These are phyloP conservation scores for Agrotis segetum DNA, from an alignment of 2,888 invertebrate genomes.

Conservation along the genomic window DNA sequence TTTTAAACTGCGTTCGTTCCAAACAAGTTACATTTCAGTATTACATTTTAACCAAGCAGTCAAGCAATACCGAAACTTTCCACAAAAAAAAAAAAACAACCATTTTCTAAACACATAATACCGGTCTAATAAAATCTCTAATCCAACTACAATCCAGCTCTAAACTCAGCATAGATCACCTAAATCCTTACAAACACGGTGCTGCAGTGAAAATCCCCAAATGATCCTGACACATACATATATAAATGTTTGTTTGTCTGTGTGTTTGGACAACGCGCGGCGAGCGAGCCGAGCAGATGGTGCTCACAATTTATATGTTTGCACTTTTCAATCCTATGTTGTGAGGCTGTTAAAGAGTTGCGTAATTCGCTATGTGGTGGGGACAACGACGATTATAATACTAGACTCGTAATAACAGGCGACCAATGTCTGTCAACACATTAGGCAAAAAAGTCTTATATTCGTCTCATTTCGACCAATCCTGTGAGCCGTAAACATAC, in stretches of 20 bases:
- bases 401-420: too few relatives aligned
- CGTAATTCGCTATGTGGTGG: slow-evolving; percentile 15
- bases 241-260: slow-evolving; percentile 64
- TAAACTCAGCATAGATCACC: slow-evolving; percentile 49
- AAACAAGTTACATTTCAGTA: too few relatives aligned
- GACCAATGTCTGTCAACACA: too few relatives aligned
- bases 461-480: too few relatives aligned
- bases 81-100: too few relatives aligned
- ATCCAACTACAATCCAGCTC: neutral
- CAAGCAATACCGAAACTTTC: too few relatives aligned
- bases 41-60: too few relatives aligned
- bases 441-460: too few relatives aligned
- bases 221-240: slow-evolving; percentile 66
- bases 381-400: too few relatives aligned
- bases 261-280: slow-evolving; percentile 59
- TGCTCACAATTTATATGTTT: slow-evolving; percentile 63
- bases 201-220: slow-evolving; percentile 62
- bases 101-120: neutral
- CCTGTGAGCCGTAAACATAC: too few relatives aligned
- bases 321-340: slow-evolving; percentile 60
- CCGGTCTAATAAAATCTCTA: neutral
- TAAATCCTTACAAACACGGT: slow-evolving; percentile 40
- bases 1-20: too few relatives aligned
- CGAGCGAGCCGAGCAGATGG: slow-evolving; percentile 55
- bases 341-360: slow-evolving; percentile 45